Base-by-base conservation (phyloP, 2,113 vertebrate species). In the Tor tambroides region DNA sequence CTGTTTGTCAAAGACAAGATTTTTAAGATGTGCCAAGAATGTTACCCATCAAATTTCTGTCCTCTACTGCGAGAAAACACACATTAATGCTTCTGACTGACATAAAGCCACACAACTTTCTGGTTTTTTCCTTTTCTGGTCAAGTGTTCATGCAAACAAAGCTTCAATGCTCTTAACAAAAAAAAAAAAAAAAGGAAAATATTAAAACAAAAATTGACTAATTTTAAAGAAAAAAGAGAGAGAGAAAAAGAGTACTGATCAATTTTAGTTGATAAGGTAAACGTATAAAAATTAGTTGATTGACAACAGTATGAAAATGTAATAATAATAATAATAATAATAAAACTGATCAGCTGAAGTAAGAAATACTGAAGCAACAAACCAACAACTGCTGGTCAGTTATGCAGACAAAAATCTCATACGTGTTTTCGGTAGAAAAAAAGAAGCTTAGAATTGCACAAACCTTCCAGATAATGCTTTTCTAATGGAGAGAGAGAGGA, bases 381-480 rank as follows among this genome's bases (percentile, higher is more conserved):
- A 94, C 92, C 93, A 95, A 94, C 92, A 94, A 94, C 91, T 93
- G 92, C 92, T 92, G 92, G 91, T 87, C 91, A 94, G 91, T 91
- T 54, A 94, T 90, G 91, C 92, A 95, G 92, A 92, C 92, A 95
- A 92, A 94, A 89, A 92, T 91, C 80, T 89, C 87, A 92, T 88
- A 92, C 86, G 88, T 88, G 87, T 91, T 93, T 90, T 91, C 86
- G 87, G 90, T 89, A 49, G 82, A 91, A 88, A 88, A 84, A 87
- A 81, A 87, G 85, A 95, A 94, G 92, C 91, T 92, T 92, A 95
- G 92, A 92, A 91, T 94, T 92, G 91, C 93, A 96, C 95, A 95
- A 96, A 96, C 95, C 95, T 96, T 96, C 95, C 95, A 96, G 94
- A 96, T 95, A 94, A 96, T 95, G 95, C 95, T 96, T 96, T 96